These are phyloP conservation scores for Mythimna vitellina DNA, from an alignment of 2,888 invertebrate genomes.

Conservation along the genomic window DNA sequence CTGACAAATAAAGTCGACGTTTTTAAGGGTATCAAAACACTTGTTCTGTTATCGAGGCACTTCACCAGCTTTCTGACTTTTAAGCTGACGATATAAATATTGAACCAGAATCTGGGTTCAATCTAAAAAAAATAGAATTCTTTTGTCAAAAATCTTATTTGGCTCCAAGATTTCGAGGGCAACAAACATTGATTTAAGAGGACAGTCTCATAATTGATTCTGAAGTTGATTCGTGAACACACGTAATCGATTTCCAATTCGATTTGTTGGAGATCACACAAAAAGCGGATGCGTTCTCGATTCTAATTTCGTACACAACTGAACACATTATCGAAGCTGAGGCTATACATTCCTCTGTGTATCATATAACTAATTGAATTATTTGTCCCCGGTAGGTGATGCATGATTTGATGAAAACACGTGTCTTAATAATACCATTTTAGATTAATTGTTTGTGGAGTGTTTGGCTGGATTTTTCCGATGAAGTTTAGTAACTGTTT, in stretches of 20 bases:
- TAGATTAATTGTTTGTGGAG: constrained; percentile 1
- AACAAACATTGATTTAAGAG: constrained; percentile 46
- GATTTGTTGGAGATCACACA: constrained; percentile 43
- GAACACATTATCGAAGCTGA: constrained; percentile 32
- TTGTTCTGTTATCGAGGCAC: constrained; percentile 30
- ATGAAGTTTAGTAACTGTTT: too few relatives aligned
- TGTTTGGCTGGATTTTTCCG: too few relatives aligned
- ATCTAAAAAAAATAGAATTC: constrained; percentile 23
- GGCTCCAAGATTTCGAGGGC: constrained; percentile 24
- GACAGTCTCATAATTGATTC: constrained; percentile 39
- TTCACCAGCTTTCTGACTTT: constrained; percentile 34
- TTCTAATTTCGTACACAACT: constrained; percentile 46
- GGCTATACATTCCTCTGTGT: not conserved
- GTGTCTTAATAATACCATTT: not conserved
- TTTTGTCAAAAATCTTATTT: constrained; percentile 37
- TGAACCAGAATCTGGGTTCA: not conserved
- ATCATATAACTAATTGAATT: constrained; percentile 32
- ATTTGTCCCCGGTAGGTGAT: not conserved
- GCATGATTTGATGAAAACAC: not conserved
- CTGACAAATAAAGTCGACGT: constrained; percentile 43
- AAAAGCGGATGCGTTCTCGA: constrained; percentile 24
- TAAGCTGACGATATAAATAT: constrained; percentile 42
- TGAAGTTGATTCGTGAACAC: constrained; percentile 34
- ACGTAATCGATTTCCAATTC: constrained; percentile 42
- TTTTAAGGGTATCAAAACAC: constrained; percentile 47